A percentile compares a stretch with the other conserved stretches of the same genome.
phyloP scores from a whole-genome alignment of 2,797 vertebrate genomes.

The Mormyrops boulengeri region DNA sequence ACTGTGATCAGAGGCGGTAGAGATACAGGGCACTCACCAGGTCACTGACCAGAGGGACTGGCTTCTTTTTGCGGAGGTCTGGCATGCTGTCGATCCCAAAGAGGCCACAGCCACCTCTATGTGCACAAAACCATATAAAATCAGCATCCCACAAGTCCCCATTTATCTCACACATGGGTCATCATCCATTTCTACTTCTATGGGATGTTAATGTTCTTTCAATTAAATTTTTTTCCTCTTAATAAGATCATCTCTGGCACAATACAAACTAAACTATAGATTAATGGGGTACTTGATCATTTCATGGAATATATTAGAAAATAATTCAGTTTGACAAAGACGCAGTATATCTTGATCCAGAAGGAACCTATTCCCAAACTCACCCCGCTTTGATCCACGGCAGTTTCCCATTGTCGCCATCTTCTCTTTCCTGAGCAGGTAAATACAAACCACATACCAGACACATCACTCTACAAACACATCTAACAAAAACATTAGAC shows the following conservation, averaged over 20 bases:
- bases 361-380: constrained; percentile 39
- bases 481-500: constrained; percentile 10
- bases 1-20: not conserved
- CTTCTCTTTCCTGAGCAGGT: constrained; percentile 70
- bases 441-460: constrained; percentile 23
- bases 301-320: not conserved
- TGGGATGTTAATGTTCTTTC: not conserved
- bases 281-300: not conserved
- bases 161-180: not conserved
- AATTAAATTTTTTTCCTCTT: not conserved
- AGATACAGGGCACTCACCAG: constrained; percentile 72
- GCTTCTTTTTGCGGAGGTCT: constrained; percentile 91
- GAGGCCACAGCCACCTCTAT: constrained; percentile 78
- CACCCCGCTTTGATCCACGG: constrained; percentile 88
- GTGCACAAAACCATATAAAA: not conserved
- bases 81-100: constrained; percentile 99
- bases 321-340: not conserved
- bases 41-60: constrained; percentile 90
- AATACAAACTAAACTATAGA: not conserved
- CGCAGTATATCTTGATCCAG: not conserved
- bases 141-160: not conserved
- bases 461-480: not conserved
- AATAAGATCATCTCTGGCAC: not conserved
- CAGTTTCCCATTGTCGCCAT: constrained; percentile 68
- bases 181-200: not conserved